A percentile compares a stretch with the other conserved stretches of the same genome.
Evolutionary conservation across 1,140 invertebrate genomes (phyloP).

Genomic region (Cotesia glomerata): DNA sequence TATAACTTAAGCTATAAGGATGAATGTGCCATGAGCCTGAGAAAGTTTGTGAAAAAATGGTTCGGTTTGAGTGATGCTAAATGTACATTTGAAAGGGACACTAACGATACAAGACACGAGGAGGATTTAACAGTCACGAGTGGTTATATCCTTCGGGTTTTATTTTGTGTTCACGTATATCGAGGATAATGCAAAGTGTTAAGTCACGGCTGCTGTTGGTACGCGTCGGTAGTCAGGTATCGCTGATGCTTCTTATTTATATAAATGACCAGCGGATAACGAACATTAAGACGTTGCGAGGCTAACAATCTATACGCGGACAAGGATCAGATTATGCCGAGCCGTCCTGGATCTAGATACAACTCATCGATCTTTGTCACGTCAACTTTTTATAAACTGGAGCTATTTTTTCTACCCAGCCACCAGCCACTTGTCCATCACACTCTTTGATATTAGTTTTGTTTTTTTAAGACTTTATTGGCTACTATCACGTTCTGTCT

Average conservation of each 20-base stretch:
- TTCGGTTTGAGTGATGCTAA: constrained; percentile 11
- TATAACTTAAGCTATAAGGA: neutral
- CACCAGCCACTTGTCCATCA: neutral
- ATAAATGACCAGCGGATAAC: constrained; percentile 64
- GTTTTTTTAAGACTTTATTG: neutral
- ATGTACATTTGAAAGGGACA: constrained; percentile 50
- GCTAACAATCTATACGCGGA: constrained; percentile 27
- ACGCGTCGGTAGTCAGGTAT: constrained; percentile 59
- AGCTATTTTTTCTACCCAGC: constrained; percentile 4
- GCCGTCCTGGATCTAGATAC: constrained; percentile 3
- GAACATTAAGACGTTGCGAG: constrained; percentile 35
- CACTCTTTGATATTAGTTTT: neutral
- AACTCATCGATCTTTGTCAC: constrained; percentile 37
- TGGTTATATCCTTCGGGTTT: constrained; percentile 2
- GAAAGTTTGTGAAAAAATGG: neutral
- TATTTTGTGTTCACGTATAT: neutral
- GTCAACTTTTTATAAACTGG: constrained; percentile 30
- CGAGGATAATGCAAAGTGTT: constrained; percentile 56
- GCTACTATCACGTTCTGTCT: too few relatives aligned
- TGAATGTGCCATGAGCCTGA: constrained; percentile 20
- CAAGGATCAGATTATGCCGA: too few relatives aligned
- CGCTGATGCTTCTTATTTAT: constrained; percentile 63
- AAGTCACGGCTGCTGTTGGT: constrained; percentile 50
- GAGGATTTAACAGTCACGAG: constrained; percentile 9
- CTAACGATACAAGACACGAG: constrained; percentile 52